Conservation (phyloP, 2,113 vertebrate genomes). For the Macrotus californicus region DNA sequence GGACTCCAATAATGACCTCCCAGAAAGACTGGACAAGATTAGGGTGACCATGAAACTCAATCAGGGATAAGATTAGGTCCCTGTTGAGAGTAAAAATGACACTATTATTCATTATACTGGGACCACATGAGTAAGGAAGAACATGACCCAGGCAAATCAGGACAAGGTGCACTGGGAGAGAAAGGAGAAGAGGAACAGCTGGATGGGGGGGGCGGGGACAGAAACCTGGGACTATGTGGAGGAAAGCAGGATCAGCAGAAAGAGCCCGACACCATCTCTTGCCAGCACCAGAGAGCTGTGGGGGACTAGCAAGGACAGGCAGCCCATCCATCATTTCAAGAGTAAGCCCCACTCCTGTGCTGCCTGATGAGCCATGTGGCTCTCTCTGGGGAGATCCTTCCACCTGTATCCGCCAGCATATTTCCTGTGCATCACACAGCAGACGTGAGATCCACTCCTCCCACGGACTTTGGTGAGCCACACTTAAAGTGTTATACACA, state of each 20-base stretch:
- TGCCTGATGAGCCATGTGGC: not conserved
- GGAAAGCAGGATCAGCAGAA: not conserved
- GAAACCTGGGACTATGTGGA: not conserved
- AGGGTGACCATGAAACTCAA: not conserved
- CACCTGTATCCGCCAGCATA: not conserved
- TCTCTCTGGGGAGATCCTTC: not conserved
- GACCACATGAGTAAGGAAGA: not conserved
- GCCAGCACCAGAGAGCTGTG: not conserved
- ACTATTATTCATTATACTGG: not conserved
- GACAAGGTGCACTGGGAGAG: not conserved
- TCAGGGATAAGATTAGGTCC: not conserved
- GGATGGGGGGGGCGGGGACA: not conserved
- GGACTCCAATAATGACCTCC: not conserved
- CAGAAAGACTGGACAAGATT: not conserved
- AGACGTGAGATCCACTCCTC: not conserved
- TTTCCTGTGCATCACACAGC: not conserved
- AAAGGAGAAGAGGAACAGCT: not conserved
- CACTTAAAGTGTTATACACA: not conserved
- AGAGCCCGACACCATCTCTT: not conserved
- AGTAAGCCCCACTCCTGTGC: not conserved
- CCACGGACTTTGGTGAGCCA: not conserved
- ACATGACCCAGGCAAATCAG: not conserved
- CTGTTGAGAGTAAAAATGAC: not conserved
- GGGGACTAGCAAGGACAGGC: not conserved
- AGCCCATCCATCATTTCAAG: not conserved